Evolutionary conservation across 2,888 invertebrate genomes (phyloP), one percentile per base, ranked within the genome.

Genomic region (Elysia crispata): DNA sequence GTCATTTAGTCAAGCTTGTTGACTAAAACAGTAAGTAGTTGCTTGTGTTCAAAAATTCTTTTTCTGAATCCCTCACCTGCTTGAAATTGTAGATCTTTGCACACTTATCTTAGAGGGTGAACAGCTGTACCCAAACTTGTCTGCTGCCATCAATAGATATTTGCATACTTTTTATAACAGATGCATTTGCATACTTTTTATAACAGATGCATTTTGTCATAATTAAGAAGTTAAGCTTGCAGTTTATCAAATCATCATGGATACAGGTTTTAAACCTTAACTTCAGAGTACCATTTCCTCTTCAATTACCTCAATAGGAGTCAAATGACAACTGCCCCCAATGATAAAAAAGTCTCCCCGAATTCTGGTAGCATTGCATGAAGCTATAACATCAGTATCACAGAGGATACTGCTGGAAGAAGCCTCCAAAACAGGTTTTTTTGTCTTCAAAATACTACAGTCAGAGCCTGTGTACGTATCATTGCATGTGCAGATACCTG

Each of bases 401-500:
- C 84, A 84, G 31, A 82, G 20, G 13, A 49, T 49, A 50, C 78
- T 81, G 69, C 79, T 81, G 8, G 8, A 11, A 1, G 33, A 30
- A 11, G 67, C 70, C 6, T 75, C 33, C 13, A 86, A 80, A 11
- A 49, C 67, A 11, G 89, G 88, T n/a, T 85, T 76, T 15, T 64
- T 77, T n/a, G 25, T 76, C 8, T 78, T 73, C 8, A 81, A 72
- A 8, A 88, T 60, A 50, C 86, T 84, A 80, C 90, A 90, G 82
- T 88, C 87, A 8, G 83, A 74, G 25, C 86, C 86, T 28, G 77
- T 77, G 62, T 81, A 87, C 1, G 82, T 83, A 31, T 31, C 5
- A 54, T 83, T 67, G 81, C 89, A 89, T 1, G 33, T 54, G 83
- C 89, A 89, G 0, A 79, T 83, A 70, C 86, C 89, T 89, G 83